phyloP scores from a whole-genome alignment of 2,888 invertebrate genomes.

The Drosophila mimetica region DNA sequence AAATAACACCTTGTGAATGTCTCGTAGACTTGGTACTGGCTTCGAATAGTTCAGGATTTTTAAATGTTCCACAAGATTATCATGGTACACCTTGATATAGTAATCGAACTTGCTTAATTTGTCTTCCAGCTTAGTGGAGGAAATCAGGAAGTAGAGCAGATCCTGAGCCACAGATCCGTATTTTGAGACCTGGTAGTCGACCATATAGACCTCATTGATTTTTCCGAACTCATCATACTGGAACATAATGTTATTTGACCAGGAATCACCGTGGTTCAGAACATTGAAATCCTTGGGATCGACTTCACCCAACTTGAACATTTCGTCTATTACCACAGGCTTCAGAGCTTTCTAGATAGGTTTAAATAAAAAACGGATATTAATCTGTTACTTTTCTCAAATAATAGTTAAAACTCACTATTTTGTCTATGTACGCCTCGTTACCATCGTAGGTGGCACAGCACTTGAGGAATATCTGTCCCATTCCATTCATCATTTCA shows the following conservation, averaged over 20 bases:
- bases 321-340: conserved; percentile 44
- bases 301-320: conserved; percentile 31
- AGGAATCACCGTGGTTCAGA: conserved; percentile 75
- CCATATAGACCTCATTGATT: conserved; percentile 67
- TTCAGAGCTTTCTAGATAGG: conserved; percentile 44
- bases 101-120: conserved; percentile 80
- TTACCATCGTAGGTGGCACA: conserved; percentile 49
- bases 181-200: conserved; percentile 78
- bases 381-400: not conserved
- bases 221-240: conserved; percentile 67
- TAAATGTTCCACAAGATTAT: conserved; percentile 71
- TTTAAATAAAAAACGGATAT: not conserved
- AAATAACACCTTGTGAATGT: conserved; percentile 69
- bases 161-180: conserved; percentile 78
- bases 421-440: conserved; percentile 55
- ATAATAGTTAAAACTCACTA: conserved; percentile 52
- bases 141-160: conserved; percentile 76
- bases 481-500: conserved; percentile 33
- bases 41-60: conserved; percentile 73
- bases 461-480: conserved; percentile 36
- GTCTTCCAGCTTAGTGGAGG: conserved; percentile 76
- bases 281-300: conserved; percentile 72
- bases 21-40: conserved; percentile 69
- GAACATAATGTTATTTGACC: conserved; percentile 80
- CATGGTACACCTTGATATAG: conserved; percentile 78